Base-by-base conservation (phyloP, 35 echinoderm and acorn worm species). In the Hemicentrotus pulcherrimus region DNA sequence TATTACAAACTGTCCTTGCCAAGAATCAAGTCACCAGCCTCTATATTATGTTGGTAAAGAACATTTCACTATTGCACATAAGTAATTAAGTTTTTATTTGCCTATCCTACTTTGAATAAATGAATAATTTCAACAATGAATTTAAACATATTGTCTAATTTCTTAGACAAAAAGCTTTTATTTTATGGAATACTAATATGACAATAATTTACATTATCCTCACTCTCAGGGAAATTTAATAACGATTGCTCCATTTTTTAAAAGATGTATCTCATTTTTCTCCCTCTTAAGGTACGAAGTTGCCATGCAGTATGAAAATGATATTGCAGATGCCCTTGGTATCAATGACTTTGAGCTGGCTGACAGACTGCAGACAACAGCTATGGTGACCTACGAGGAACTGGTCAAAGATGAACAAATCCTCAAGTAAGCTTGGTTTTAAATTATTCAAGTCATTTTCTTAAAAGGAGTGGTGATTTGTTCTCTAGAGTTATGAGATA, bases 311-410 rank as follows among this genome's bases (percentile, higher is more conserved):
- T 98, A 98, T 91, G 94, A 96, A 86, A 94, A 96, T 89, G 97
- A 98, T 92, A 97, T 98, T 19, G 46, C 78, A 11, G 91, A 91
- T 86, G 97, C 97, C 15, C 95, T 98, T 32, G 94, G 96, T 33
- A 94, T 50, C 86, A 95, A 94, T 87, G 94, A 98, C 52, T 96
- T 96, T 96, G 97, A 96, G 41, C 32, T 96, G 18, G 97, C 97
- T 18, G 70, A 94, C 31, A 94, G 94, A 59, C 92, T 98, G 4
- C 96, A 96, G 86, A 91, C 95, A 86, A 47, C 95, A n/a, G 97
- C 97, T 3, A 96, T 88, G 58, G 87, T 46, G 45, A 94, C 90
- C 16, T 95, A 71, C 31, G 11, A 91, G 58, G 94, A 96, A 86
- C 87, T 98, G 35, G 19, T 18, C 85, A 19, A 94, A 31, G 95